A percentile compares a stretch with the other conserved stretches of the same genome.
Conservation (phyloP, 1,140 invertebrate genomes). For the Drosophila lowei region DNA sequence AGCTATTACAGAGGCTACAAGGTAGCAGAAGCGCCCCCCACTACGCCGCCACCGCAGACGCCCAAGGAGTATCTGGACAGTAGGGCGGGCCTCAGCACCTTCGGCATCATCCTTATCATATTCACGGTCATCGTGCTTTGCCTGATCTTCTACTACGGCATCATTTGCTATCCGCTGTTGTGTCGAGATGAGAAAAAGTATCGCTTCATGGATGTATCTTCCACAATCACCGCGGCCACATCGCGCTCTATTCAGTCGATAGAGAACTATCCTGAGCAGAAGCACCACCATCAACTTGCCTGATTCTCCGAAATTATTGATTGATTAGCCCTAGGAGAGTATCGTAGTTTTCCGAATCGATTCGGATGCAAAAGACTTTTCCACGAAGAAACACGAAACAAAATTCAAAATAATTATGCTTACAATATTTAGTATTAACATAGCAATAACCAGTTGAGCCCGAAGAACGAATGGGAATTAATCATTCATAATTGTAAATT, state of each 20-base stretch:
- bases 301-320: conserved; percentile 24
- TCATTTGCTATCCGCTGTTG: conserved; percentile 86
- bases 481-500: conserved; percentile 63
- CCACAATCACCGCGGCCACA: conserved; percentile 83
- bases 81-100: conserved; percentile 84
- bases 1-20: conserved; percentile 24
- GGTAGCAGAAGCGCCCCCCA: conserved; percentile 46
- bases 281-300: conserved; percentile 70
- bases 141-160: conserved; percentile 85
- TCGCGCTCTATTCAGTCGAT: conserved; percentile 81
- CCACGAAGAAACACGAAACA: conserved; percentile 10
- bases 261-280: conserved; percentile 79
- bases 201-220: conserved; percentile 85
- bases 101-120: conserved; percentile 85
- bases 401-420: conserved; percentile 15
- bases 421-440: conserved; percentile 32
- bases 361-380: conserved; percentile 41
- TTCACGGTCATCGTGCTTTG: conserved; percentile 84
- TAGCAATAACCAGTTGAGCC: conserved; percentile 42
- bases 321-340: too few relatives aligned
- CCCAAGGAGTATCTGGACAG: conserved; percentile 82
- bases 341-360: too few relatives aligned
- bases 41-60: conserved; percentile 58
- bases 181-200: conserved; percentile 86
- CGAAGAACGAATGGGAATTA: conserved; percentile 42